Conservation (phyloP, 1,140 invertebrate species). For the Vanessa tameamea region DNA sequence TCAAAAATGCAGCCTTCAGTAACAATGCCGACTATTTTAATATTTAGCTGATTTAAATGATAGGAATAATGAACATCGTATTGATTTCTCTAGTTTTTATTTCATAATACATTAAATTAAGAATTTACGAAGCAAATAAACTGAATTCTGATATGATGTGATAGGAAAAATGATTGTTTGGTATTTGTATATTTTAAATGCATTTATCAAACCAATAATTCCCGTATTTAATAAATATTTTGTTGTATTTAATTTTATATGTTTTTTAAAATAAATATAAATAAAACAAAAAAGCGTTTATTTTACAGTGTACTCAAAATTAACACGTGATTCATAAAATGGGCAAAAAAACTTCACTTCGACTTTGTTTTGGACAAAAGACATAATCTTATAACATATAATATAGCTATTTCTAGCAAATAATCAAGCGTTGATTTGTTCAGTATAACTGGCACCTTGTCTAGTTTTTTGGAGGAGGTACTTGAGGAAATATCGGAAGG, state of each 20-base stretch:
- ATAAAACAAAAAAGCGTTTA: background rate
- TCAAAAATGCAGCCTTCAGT: conserved; percentile 48
- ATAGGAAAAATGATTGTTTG: too few species aligned
- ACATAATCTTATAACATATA: background rate
- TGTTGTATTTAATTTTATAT: background rate
- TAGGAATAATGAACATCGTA: background rate
- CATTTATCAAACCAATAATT: background rate
- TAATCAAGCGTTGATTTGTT: background rate
- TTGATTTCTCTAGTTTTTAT: background rate
- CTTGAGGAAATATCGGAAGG: conserved; percentile 57
- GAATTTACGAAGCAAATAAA: too few species aligned
- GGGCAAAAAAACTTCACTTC: background rate
- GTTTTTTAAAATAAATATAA: conserved; percentile 1
- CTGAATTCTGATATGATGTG: too few species aligned
- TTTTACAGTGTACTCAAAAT: background rate
- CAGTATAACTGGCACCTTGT: background rate
- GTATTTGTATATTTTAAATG: background rate
- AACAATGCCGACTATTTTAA: conserved; percentile 54
- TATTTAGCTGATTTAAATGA: conserved; percentile 16
- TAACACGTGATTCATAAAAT: background rate
- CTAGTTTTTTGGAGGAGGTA: conserved; percentile 37
- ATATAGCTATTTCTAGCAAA: background rate
- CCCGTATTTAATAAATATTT: background rate
- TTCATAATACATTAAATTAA: too few species aligned
- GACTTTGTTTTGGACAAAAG: too few species aligned